These are phyloP conservation scores for Thripadectes ignobilis DNA, from an alignment of 2,797 vertebrate genomes.

Conservation along the genomic window DNA sequence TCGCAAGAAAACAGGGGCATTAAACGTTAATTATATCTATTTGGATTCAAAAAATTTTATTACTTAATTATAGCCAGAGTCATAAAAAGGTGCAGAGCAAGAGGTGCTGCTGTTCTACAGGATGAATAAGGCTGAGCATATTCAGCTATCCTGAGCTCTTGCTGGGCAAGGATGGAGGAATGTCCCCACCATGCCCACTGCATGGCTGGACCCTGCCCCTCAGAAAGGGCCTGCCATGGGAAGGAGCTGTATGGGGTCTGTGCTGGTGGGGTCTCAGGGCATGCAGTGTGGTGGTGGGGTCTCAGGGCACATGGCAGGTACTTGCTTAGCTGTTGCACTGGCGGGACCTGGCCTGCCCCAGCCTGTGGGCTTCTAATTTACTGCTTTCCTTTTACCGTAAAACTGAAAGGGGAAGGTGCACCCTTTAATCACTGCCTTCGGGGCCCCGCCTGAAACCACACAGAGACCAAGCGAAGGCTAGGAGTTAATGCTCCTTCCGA, in stretches of 20 bases:
- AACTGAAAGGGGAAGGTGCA: slow-evolving; percentile 74
- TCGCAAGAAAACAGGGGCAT: slow-evolving; percentile 74
- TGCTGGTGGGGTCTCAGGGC: accelerated
- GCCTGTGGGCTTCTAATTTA: slow-evolving; percentile 73
- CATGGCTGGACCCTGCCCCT: accelerated
- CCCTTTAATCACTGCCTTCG: slow-evolving; percentile 66
- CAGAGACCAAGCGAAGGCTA: slow-evolving; percentile 64
- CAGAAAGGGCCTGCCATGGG: not conserved
- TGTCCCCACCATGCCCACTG: not conserved
- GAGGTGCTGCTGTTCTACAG: not conserved
- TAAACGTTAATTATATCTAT: slow-evolving; percentile 80
- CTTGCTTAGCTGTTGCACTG: not conserved
- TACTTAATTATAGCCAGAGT: slow-evolving; percentile 78
- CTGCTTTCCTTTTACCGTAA: slow-evolving; percentile 76
- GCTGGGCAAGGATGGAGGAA: not conserved
- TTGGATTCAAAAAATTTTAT: slow-evolving; percentile 74
- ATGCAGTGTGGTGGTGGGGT: accelerated
- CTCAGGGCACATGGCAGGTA: not conserved
- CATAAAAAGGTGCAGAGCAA: slow-evolving; percentile 76
- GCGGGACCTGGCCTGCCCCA: slow-evolving; percentile 41
- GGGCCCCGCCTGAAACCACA: slow-evolving; percentile 74
- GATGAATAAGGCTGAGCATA: not conserved
- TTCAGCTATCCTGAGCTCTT: accelerated
- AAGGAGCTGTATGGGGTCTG: not conserved
- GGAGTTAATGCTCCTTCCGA: slow-evolving; percentile 77